Base-by-base conservation (phyloP, 2,797 vertebrate species). In the Catamblyrhynchus diadema region DNA sequence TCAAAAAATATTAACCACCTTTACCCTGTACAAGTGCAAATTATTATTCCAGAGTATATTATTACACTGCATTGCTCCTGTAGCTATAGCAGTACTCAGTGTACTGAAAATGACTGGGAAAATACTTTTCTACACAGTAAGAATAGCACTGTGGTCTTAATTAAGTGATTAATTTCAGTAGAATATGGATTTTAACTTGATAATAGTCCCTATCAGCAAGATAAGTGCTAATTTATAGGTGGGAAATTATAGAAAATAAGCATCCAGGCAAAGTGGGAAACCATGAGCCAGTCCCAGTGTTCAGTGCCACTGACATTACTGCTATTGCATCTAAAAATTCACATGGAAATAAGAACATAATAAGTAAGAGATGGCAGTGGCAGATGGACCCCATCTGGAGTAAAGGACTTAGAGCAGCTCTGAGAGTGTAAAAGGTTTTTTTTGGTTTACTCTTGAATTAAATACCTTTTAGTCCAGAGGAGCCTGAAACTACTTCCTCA, bases 141-240 rank as follows among this genome's bases (percentile, higher is more conserved):
- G 91, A 89, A 85, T 81, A 0, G 0, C 84, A 48, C 74, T 28
- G n/a, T 54, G 85, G 81, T 90, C 90, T 90, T 96, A 96, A 96
- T 96, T 94, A 94, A 91, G 80, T 88, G 91, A 81, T 95, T 92
- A 30, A 61, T 96, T 95, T 96, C 95, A 94, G 72, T 18, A 83
- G 89, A 88, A 47, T 81, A 88, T 96, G 82, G 72, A 93, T 94
- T 96, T 95, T 87, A 83, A 71, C 89, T 83, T 23, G 28, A 69
- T 94, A 96, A 96, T 94, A 90, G 69, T 45, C 53, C 45, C 71
- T 94, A 94, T 91, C 93, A 94, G 82, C 61, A 74, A 96, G 79
- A 89, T 60, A 93, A 94, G 78, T 96, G 89, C 18, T 95, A 95
- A 94, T 94, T 94, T 84, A 33, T 90, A 61, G 87, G 66, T 16